Percentiles rank a stretch among this genome's conserved stretches.
phyloP scores from a whole-genome alignment of 2,797 vertebrate genomes.

The Acomys russatus region DNA sequence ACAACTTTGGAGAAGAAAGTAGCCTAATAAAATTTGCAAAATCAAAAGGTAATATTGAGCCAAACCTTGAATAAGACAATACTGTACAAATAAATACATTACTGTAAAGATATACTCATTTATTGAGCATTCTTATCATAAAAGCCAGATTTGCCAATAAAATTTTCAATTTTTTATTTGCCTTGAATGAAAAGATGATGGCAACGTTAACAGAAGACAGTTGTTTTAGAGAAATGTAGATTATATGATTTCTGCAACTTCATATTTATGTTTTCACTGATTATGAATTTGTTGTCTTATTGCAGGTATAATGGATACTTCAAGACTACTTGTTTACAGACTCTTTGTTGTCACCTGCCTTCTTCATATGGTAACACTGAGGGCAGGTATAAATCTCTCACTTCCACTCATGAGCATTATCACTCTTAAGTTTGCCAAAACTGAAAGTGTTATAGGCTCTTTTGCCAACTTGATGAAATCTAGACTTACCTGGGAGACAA shows the following conservation, averaged over 20 bases:
- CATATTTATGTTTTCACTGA: not conserved
- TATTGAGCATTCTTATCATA: not conserved
- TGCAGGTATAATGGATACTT: slow-evolving; percentile 11
- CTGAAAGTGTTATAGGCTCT: not conserved
- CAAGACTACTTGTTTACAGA: not conserved
- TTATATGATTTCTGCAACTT: not conserved
- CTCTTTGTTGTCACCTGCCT: not conserved
- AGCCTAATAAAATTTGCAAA: not conserved
- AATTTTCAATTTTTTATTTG: not conserved
- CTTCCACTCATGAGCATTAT: not conserved
- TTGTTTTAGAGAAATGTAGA: not conserved
- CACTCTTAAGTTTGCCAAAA: not conserved
- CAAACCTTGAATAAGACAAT: not conserved
- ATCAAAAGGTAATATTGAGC: not conserved
- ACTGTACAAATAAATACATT: not conserved
- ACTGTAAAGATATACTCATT: not conserved
- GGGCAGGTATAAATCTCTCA: slow-evolving; percentile 47
- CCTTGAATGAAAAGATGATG: not conserved
- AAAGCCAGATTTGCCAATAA: not conserved
- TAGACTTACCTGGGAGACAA: not conserved
- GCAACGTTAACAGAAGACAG: not conserved
- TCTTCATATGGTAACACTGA: not conserved
- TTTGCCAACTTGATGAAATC: not conserved
- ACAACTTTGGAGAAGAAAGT: not conserved
- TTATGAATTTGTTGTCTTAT: not conserved